Conservation (phyloP, 2,113 vertebrate species). For the Martes martes region DNA sequence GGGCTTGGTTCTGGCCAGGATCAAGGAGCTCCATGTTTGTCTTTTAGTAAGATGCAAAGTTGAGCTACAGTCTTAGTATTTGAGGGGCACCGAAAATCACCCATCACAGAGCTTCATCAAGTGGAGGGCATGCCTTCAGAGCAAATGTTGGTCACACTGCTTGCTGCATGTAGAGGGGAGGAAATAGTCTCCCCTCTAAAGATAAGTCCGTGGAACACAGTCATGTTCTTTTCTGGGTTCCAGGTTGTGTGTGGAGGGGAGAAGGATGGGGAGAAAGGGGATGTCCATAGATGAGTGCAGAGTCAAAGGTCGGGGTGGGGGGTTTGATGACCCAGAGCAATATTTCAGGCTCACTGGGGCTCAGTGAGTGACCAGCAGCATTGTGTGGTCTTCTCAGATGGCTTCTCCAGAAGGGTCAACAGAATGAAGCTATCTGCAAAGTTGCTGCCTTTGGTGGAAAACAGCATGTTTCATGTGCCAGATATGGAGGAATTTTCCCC, state of each 20-base stretch:
- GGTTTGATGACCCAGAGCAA: not conserved
- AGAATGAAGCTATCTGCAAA: not conserved
- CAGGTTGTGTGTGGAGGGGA: not conserved
- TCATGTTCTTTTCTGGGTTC: too few species aligned
- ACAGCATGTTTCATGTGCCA: not conserved
- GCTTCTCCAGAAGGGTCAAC: not conserved
- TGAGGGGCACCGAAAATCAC: not conserved
- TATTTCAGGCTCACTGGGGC: not conserved
- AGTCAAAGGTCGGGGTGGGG: too few species aligned
- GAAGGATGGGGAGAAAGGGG: not conserved
- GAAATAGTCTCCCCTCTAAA: fast-evolving
- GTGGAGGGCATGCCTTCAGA: too few species aligned
- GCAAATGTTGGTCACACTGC: too few species aligned
- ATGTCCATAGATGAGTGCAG: not conserved
- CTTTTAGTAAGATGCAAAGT: not conserved
- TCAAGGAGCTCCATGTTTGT: not conserved
- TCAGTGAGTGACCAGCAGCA: not conserved
- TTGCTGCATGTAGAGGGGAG: not conserved
- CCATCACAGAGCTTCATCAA: too few species aligned
- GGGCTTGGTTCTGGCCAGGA: fast-evolving
- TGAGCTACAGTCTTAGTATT: not conserved
- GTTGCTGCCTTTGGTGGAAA: not conserved
- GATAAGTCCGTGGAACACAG: not conserved
- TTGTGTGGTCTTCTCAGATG: fast-evolving
- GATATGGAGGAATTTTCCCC: not conserved